Evolutionary conservation across 2,888 invertebrate species (phyloP), one percentile per base, ranked within the genome.

Genomic region (Amphimallon solstitiale): DNA sequence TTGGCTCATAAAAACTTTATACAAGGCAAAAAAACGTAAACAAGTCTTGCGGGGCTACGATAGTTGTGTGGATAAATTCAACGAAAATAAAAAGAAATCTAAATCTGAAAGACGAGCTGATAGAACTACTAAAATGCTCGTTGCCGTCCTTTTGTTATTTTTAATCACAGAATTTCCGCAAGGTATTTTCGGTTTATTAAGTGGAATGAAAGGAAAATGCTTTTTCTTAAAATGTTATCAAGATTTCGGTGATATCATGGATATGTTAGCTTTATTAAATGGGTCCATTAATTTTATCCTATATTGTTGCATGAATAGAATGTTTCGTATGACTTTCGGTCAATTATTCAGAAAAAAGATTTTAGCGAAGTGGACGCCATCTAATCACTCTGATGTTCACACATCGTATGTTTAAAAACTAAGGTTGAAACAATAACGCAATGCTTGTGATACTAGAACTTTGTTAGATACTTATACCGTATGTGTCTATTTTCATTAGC

Each of bases 261-360:
- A 97, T 82, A 89, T 95, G 67, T 82, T 96, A 77, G 96, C 97
- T 0, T 86, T 97, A 65, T 84, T 95, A 74, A 97, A 97, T 81
- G 94, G 95, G 6, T 93, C 95, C 0, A 92, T 97, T 66, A 97
- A 96, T 82, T 97, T 97, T 78, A 91, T 97, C 62, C 86, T 97
- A 45, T 97, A 97, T 80, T 97, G 96, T 77, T 87, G 93, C 60
- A 97, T 97, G 97, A 95, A 95, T 68, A 88, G 93, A 69, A 96
- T 96, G 85, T 97, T 97, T 81, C 87, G 97, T 12, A 89, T 88
- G 72, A 92, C 92, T 1, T 94, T 92, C 79, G 85, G 89, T 9
- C 87, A 89, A 76, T 82, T 93, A 74, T 89, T 94, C 66, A 70
- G 70, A 65, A 88, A 88, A n/a, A 86, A 85, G 65, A 86, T 88